phyloP scores from a whole-genome alignment of 1,140 invertebrate species.

The Campoletis sonorensis region DNA sequence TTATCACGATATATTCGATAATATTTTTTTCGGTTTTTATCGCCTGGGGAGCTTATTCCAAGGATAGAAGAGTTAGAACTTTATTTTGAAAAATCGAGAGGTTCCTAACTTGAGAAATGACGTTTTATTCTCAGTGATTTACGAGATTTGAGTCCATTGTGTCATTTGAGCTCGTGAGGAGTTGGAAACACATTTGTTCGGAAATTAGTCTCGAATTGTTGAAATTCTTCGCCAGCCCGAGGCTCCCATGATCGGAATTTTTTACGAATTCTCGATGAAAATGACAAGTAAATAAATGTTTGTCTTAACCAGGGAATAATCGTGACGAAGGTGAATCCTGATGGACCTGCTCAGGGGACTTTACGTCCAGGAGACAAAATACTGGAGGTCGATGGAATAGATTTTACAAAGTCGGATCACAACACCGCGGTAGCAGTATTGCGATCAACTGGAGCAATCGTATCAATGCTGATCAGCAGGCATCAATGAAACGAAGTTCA shows the following conservation, averaged over 20 bases:
- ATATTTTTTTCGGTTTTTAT: too few relatives aligned
- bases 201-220: too few relatives aligned
- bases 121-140: background rate
- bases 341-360: constrained; percentile 76
- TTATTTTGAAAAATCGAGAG: too few relatives aligned
- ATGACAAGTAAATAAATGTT: background rate
- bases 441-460: constrained; percentile 74
- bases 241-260: too few relatives aligned
- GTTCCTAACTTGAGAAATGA: too few relatives aligned
- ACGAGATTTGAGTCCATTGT: too few relatives aligned
- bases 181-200: too few relatives aligned
- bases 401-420: constrained; percentile 79
- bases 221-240: background rate
- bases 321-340: constrained; percentile 77
- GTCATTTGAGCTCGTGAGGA: too few relatives aligned
- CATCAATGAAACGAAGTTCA: constrained; percentile 65
- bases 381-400: constrained; percentile 80
- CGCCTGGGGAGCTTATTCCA: too few relatives aligned
- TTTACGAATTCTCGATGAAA: background rate
- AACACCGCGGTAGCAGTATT: constrained; percentile 77
- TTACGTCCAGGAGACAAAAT: constrained; percentile 80
- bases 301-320: constrained; percentile 77
- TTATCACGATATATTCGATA: background rate
- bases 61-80: too few relatives aligned
- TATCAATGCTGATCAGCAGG: constrained; percentile 78